Conservation (phyloP, 2,888 invertebrate species). For the Operophtera brumata region DNA sequence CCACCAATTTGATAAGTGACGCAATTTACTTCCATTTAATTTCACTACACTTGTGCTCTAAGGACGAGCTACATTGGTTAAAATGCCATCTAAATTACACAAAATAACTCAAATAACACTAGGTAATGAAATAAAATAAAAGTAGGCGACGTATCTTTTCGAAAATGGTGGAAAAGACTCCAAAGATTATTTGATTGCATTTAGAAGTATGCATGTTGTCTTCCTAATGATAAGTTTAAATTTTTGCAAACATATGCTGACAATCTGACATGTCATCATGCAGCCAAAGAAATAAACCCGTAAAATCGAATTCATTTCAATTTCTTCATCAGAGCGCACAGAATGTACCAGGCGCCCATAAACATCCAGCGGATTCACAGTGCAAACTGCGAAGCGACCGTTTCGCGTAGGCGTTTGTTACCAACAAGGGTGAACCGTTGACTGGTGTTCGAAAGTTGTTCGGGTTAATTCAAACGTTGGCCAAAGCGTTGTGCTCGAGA, state of each 20-base stretch:
- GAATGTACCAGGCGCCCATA: slow-evolving; percentile 49
- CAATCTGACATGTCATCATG: not conserved
- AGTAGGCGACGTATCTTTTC: too few relatives aligned
- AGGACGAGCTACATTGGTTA: too few relatives aligned
- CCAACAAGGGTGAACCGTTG: slow-evolving; percentile 41
- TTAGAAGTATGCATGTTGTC: too few relatives aligned
- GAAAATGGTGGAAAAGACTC: too few relatives aligned
- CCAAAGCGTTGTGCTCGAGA: slow-evolving; percentile 72
- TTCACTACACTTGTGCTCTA: too few relatives aligned
- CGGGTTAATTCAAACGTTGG: slow-evolving; percentile 72
- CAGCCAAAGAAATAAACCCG: slow-evolving; percentile 1
- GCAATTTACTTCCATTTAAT: too few relatives aligned
- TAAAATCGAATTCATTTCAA: slow-evolving; percentile 37
- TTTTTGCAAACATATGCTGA: not conserved
- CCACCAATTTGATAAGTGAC: too few relatives aligned
- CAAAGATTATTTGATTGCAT: too few relatives aligned
- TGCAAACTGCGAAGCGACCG: slow-evolving; percentile 41
- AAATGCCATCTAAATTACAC: too few relatives aligned
- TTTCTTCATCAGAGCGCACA: slow-evolving; percentile 44
- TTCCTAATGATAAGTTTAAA: not conserved
- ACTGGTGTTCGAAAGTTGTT: slow-evolving; percentile 53
- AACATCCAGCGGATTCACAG: slow-evolving; percentile 36
- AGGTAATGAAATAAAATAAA: too few relatives aligned
- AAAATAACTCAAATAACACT: too few relatives aligned
- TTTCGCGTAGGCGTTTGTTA: slow-evolving; percentile 42